phyloP scores from a whole-genome alignment of 2,113 vertebrate species.

The Uropsilus gracilis region DNA sequence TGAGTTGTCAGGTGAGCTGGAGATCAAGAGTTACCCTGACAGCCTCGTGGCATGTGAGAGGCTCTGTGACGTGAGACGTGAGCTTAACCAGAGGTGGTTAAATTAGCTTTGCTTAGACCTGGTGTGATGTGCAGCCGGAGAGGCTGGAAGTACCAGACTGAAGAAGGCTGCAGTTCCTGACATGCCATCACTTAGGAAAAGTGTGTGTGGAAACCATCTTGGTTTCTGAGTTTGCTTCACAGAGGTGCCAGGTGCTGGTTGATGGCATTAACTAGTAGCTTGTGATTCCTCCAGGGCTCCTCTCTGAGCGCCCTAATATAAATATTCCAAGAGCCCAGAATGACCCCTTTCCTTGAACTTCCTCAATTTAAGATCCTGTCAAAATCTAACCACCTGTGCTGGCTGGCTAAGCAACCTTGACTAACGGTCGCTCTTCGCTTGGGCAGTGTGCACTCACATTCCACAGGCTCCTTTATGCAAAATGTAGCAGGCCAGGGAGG shows the following conservation, averaged over 20 bases:
- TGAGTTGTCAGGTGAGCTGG: slow-evolving; percentile 75
- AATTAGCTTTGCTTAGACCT: slow-evolving; percentile 27
- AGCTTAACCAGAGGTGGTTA: slow-evolving; percentile 60
- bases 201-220: not conserved
- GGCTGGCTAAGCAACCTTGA: slow-evolving; percentile 66
- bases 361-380: slow-evolving; percentile 58
- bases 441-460: not conserved
- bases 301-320: not conserved
- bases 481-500: not conserved
- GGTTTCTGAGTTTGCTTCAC: not conserved
- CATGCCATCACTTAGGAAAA: not conserved
- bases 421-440: slow-evolving; percentile 57
- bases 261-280: slow-evolving; percentile 50
- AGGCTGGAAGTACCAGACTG: rapidly evolving
- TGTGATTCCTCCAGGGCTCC: slow-evolving; percentile 1
- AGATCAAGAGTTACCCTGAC: slow-evolving; percentile 56
- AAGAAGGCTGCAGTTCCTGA: slow-evolving; percentile 48
- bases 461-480: not conserved
- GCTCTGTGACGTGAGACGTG: not conserved
- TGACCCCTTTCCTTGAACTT: slow-evolving; percentile 31
- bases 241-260: not conserved
- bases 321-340: slow-evolving; percentile 17
- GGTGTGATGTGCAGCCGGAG: not conserved
- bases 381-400: slow-evolving; percentile 54
- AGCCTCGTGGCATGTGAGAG: slow-evolving; percentile 72